These are phyloP conservation scores for Aporophyla nigra DNA, from an alignment of 2,888 invertebrate species.

Conservation along the genomic window DNA sequence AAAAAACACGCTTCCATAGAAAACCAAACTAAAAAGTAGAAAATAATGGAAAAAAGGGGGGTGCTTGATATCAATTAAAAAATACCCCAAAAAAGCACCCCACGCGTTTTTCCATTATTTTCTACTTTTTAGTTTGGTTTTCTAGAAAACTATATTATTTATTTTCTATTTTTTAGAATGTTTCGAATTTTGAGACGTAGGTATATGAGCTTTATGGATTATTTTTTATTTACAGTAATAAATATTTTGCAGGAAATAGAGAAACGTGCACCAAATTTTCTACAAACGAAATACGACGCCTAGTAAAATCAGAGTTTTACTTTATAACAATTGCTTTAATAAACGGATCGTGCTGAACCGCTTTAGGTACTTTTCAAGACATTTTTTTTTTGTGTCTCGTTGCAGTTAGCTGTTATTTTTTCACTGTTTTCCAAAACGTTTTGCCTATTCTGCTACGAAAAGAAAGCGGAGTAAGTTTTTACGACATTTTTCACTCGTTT, in stretches of 20 bases:
- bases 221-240: too few species aligned
- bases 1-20: too few species aligned
- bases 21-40: too few species aligned
- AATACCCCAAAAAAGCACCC: too few species aligned
- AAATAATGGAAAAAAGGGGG: too few species aligned
- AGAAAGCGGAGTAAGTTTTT: conserved; percentile 12
- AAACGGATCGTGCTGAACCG: conserved; percentile 25
- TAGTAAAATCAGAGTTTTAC: conserved; percentile 16
- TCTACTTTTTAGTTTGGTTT: too few species aligned
- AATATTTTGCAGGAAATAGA: not conserved
- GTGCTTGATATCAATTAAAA: too few species aligned
- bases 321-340: not conserved
- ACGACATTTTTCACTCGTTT: not conserved
- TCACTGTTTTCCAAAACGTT: not conserved
- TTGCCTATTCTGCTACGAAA: conserved; percentile 9
- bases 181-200: too few species aligned
- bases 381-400: not conserved
- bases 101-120: too few species aligned
- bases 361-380: not conserved
- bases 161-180: too few species aligned
- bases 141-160: too few species aligned
- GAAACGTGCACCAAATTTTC: not conserved
- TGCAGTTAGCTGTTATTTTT: conserved; percentile 11
- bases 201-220: too few species aligned
- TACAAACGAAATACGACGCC: not conserved